Base-by-base conservation (phyloP, 2,888 invertebrate species). In the Cataglyphis cursor region DNA sequence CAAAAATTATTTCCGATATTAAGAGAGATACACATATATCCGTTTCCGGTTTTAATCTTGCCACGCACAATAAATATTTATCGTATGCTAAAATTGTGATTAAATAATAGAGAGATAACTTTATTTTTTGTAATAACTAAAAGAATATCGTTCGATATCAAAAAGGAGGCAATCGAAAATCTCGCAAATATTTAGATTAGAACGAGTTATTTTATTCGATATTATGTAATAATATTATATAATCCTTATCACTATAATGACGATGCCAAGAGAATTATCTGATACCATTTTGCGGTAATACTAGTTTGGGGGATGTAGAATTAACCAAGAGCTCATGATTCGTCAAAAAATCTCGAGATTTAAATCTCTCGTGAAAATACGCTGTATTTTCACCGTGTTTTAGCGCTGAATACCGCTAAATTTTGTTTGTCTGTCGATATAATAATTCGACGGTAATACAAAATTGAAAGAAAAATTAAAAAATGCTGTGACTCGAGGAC, bases 291-390 rank as follows among this genome's bases (percentile, higher is more conserved):
- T 28, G 38, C 68, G 35, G 10, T 62, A 62, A 18, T 18, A 8
- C 18, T 76, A 28, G n/a, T 76, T 54, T 76, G 66, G 76, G 76
- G 72, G 54, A 38, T 66, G 54, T 68, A 68, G 51, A 76, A 76
- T 76, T 51, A 35, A 66, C 6, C 35, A 38, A 51, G 38, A 66
- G 5, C 24, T 51, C 31, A n/a, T 41, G 51, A 75, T 66, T 76
- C 38, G 66, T 28, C 38, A 54, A 66, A 35, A 35, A 21, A 24
- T 18, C 28, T 44, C 38, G 28, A 66, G 38, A 66, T 66, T 24
- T 31, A 54, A 41, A 41, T 76, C 54, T 51, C 75, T 76, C 66
- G 68, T 66, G 28, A 54, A 38, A 57, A 54, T 8, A 35, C 21
- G n/a, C 48, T 38, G 65, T 21, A 8, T 66, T 66, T 51, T 76